phyloP scores from a whole-genome alignment of 2,113 vertebrate species.

The Malurus melanocephalus region DNA sequence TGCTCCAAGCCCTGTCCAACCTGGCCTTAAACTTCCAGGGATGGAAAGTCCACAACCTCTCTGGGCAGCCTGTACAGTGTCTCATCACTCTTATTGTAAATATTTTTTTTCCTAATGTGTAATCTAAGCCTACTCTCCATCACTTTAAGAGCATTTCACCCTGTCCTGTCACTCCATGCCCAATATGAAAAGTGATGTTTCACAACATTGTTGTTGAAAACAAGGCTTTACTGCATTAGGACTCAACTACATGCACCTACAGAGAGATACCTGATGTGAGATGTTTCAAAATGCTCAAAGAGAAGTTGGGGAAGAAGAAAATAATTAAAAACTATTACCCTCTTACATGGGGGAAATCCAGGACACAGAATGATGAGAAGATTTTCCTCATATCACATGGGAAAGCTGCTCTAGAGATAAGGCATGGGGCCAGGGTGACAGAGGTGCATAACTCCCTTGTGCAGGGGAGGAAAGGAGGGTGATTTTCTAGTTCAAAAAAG shows the following conservation, averaged over 20 bases:
- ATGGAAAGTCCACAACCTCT: not conserved
- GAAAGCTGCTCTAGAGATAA: constrained; percentile 18
- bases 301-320: not conserved
- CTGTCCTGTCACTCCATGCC: not conserved
- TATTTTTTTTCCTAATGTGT: not conserved
- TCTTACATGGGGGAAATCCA: not conserved
- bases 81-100: not conserved
- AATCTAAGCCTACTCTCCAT: not conserved
- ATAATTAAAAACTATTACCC: not conserved
- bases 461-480: not conserved
- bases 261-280: not conserved
- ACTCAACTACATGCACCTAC: not conserved
- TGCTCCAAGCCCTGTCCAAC: not conserved
- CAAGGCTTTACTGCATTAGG: not conserved
- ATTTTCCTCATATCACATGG: not conserved
- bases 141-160: not conserved
- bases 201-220: not conserved
- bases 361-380: not conserved
- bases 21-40: not conserved
- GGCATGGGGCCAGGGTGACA: not conserved
- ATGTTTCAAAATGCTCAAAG: not conserved
- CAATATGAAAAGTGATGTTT: not conserved
- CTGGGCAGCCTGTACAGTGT: not conserved
- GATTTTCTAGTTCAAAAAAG: not conserved
- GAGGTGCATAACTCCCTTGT: not conserved